Conservation (phyloP, 2,888 invertebrate genomes). For the Ditula angustiorana region DNA sequence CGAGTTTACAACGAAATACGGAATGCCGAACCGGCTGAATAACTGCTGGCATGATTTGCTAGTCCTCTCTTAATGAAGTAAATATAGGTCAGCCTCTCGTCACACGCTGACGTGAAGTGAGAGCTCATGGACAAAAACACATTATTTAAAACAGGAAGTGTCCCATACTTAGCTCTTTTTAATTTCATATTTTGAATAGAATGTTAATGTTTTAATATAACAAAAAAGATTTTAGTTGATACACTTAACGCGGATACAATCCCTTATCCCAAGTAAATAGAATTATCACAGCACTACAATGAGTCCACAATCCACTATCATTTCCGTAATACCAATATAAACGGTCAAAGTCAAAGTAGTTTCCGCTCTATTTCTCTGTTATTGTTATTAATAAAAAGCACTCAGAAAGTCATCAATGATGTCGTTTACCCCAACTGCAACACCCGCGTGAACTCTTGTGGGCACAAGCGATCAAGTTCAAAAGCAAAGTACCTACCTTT, state of each 20-base stretch:
- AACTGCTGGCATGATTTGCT: constrained; percentile 5
- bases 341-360: not conserved
- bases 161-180: not conserved
- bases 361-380: not conserved
- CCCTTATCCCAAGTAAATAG: not conserved
- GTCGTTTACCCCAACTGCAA: constrained; percentile 25
- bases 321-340: not conserved
- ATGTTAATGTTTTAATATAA: no score
- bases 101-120: constrained; percentile 2
- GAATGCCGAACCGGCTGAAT: constrained; percentile 7
- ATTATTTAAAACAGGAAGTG: no score
- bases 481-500: constrained; percentile 31
- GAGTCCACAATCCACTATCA: not conserved
- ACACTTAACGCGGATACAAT: not conserved
- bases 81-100: constrained; percentile 33
- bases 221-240: not conserved
- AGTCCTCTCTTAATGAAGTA: constrained; percentile 23
- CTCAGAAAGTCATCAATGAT: not conserved
- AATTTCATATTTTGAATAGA: no score
- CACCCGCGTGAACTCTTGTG: constrained; percentile 26
- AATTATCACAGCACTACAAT: not conserved
- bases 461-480: constrained; percentile 20
- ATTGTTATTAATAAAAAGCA: not conserved
- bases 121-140: not conserved
- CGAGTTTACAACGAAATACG: constrained; percentile 1